Base-by-base conservation (phyloP, 1,140 invertebrate species). In the Elymnias hypermnestra region DNA sequence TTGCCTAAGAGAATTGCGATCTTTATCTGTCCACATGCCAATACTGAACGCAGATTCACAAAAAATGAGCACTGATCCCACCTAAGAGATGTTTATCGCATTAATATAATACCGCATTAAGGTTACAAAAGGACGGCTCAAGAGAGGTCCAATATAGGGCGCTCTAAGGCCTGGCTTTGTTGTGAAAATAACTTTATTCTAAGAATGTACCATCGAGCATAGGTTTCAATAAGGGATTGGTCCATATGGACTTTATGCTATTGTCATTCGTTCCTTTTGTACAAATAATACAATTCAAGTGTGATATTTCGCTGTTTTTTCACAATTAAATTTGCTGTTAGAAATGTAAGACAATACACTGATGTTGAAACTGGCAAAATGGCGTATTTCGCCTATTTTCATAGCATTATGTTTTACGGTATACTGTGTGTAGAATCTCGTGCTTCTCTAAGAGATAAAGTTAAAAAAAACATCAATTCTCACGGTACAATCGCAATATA, bases 21-120 rank as follows among this genome's bases (percentile, higher is more conserved):
- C n/a, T 38, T 28, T 28, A 46, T 37, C 15, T 19, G 38, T 63
- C 62, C 65, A 47, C 55, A 56, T 61, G 67, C 65, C 62, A 72
- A 79, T 83, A 79, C 75, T 68, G 65, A 68, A 63, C 53, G 55
- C 28, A 63, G 55, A 64, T 70, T 66, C 67, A 33, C 29, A 44
- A 78, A 69, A 78, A 77, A 72, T 67, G 62, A 72, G 58, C 67
- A 58, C 51, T 65, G 71, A 72, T 78, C 70, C 69, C 58, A 46
- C 63, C 63, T 65, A 45, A 51, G 60, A 81, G 77, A 84, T 84
- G 69, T 84, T 82, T 84, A 84, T 84, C 81, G 77, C 74, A 83
- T 83, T 82, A 84, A 82, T 82, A 81, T 82, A 77, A 81, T 82
- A 81, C 67, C 53, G 74, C 69, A 84, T 82, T 84, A 79, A 78